phyloP scores from a whole-genome alignment of 2,888 invertebrate genomes.

The Rhingia campestris region DNA sequence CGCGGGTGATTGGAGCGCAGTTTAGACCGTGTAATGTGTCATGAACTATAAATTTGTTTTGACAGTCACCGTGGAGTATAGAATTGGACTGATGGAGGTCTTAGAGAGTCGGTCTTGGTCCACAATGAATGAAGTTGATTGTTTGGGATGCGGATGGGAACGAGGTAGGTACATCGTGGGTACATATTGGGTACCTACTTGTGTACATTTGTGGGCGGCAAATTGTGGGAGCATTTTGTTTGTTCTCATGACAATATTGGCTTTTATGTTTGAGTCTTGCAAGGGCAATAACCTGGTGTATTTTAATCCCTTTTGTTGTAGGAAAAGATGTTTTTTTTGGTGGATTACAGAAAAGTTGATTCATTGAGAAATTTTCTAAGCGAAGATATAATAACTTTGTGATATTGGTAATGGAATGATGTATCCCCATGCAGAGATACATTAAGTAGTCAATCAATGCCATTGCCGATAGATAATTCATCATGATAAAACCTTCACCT shows the following conservation, averaged over 20 bases:
- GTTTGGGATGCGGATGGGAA: slow-evolving; percentile 39
- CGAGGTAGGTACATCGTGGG: slow-evolving; percentile 6
- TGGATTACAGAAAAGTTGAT: too few relatives aligned
- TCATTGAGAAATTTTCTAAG: too few relatives aligned
- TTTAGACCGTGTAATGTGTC: slow-evolving; percentile 37
- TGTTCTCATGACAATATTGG: slow-evolving; percentile 31
- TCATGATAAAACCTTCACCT: too few relatives aligned
- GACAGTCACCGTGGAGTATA: slow-evolving; percentile 16
- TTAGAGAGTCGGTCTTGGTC: background rate
- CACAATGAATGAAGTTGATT: slow-evolving; percentile 22
- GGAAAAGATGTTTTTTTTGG: too few relatives aligned
- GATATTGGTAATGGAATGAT: too few relatives aligned
- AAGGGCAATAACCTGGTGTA: slow-evolving; percentile 13
- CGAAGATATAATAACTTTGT: too few relatives aligned
- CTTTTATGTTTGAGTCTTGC: background rate
- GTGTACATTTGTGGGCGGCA: background rate
- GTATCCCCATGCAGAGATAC: too few relatives aligned
- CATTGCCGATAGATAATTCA: too few relatives aligned
- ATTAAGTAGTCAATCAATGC: too few relatives aligned
- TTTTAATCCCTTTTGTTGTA: too few relatives aligned
- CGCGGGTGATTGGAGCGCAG: background rate
- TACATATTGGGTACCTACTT: background rate
- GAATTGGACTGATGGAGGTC: background rate
- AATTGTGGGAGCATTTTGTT: background rate
- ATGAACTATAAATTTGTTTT: slow-evolving; percentile 47